Conservation (phyloP, 23 tunicate species). For the Phallusia fumigata region DNA sequence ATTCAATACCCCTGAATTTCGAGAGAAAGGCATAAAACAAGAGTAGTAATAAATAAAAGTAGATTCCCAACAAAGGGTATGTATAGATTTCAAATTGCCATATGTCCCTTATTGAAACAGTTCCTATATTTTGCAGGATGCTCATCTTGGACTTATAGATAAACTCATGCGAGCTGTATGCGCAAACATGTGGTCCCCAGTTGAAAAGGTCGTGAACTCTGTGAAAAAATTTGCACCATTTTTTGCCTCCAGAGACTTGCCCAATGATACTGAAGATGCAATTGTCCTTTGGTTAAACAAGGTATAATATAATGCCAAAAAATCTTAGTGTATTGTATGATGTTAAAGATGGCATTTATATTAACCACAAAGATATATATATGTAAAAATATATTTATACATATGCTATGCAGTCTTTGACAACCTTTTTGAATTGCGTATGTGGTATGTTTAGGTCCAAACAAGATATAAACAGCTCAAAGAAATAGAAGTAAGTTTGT, state of each 20-base stretch:
- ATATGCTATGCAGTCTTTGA: too few species aligned
- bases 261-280: conserved; percentile 29
- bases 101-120: not conserved
- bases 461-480: not conserved
- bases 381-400: too few species aligned
- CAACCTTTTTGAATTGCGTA: not conserved
- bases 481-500: not conserved
- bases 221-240: conserved; percentile 17
- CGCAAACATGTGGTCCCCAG: not conserved
- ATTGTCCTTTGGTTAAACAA: conserved; percentile 30
- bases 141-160: conserved; percentile 26
- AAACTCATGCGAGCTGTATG: conserved; percentile 18
- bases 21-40: too few species aligned
- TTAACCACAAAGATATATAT: not conserved
- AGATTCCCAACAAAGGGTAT: too few species aligned
- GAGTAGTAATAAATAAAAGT: too few species aligned
- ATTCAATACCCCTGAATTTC: too few species aligned
- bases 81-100: not conserved
- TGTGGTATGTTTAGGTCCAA: not conserved
- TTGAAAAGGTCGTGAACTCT: conserved; percentile 17
- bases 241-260: conserved; percentile 29
- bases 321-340: too few species aligned
- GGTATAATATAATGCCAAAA: too few species aligned
- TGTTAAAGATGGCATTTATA: conserved; percentile 19
- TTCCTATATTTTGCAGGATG: conserved; percentile 1